A percentile compares a stretch with the other conserved stretches of the same genome.
Evolutionary conservation across 1,140 invertebrate genomes (phyloP).

Genomic region (Reticulitermes speratus): DNA sequence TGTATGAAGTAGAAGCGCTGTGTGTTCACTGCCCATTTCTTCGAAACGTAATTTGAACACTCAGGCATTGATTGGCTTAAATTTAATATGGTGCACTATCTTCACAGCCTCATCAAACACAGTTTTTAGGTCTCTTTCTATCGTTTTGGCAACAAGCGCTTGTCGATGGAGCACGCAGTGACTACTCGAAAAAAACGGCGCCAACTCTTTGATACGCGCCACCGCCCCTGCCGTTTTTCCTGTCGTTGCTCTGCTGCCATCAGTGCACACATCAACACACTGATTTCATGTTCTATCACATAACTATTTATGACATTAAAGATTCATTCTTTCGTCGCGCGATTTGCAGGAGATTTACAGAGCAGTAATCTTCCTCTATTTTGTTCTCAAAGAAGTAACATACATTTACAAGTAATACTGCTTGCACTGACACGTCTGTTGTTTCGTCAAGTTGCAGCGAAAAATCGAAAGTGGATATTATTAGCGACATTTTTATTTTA

Average conservation of each 20-base stretch:
- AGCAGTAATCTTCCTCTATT: conserved; percentile 19
- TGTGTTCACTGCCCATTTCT: too few relatives aligned
- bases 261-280: conserved; percentile 23
- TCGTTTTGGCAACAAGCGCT: too few relatives aligned
- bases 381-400: background rate
- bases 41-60: too few relatives aligned
- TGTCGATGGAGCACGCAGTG: too few relatives aligned
- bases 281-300: background rate
- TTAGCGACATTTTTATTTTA: too few relatives aligned
- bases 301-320: background rate
- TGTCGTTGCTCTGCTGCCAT: background rate
- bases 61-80: too few relatives aligned
- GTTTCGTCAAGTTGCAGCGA: too few relatives aligned
- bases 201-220: background rate
- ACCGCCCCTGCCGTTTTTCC: background rate
- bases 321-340: background rate
- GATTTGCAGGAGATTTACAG: background rate
- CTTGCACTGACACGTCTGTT: background rate
- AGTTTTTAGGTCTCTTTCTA: too few relatives aligned
- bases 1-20: too few relatives aligned
- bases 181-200: background rate
- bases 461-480: too few relatives aligned
- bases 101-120: too few relatives aligned
- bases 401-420: conserved; percentile 20
- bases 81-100: too few relatives aligned